A percentile compares a stretch with the other conserved stretches of the same genome.
Evolutionary conservation across 2,888 invertebrate genomes (phyloP).

Genomic region (Drosophila meridionalis): DNA sequence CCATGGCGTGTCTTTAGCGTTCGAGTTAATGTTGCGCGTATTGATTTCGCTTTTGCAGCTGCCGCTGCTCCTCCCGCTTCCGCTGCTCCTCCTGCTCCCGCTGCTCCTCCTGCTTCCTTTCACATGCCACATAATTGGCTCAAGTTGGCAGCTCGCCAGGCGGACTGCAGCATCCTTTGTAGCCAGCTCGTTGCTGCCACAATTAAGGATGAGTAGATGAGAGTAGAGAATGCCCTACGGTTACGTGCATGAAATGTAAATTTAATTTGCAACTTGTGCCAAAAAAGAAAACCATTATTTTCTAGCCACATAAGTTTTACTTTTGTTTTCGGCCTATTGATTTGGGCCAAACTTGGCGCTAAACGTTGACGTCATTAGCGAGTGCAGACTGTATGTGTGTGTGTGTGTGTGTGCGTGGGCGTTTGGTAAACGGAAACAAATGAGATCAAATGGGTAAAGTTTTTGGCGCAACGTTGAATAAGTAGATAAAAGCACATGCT

Average conservation of each 20-base stretch:
- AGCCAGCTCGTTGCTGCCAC: conserved; percentile 27
- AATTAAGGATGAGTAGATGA: conserved; percentile 32
- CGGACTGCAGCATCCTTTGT: conserved; percentile 49
- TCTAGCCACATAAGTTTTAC: conserved; percentile 38
- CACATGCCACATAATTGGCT: conserved; percentile 54
- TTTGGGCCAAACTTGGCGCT: conserved; percentile 31
- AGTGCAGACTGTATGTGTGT: conserved; percentile 3
- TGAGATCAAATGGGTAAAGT: conserved; percentile 48
- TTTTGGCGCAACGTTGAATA: conserved; percentile 11
- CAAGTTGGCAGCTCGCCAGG: conserved; percentile 60
- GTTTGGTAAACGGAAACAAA: conserved; percentile 38
- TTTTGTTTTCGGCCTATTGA: conserved; percentile 46
- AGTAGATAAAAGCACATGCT: conserved; percentile 20
- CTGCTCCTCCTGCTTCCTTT: conserved; percentile 2
- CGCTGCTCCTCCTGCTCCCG: neutral
- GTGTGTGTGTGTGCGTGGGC: conserved; percentile 10
- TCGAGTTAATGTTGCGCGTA: conserved; percentile 77
- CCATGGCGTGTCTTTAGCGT: conserved; percentile 77
- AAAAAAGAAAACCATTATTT: conserved; percentile 35
- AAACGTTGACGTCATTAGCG: conserved; percentile 73
- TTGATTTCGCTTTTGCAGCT: conserved; percentile 68
- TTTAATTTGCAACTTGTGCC: conserved; percentile 78
- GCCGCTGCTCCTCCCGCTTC: conserved; percentile 21
- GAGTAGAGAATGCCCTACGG: conserved; percentile 5
- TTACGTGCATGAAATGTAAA: conserved; percentile 78